Evolutionary conservation across 1,140 invertebrate genomes (phyloP), one percentile per base, ranked within the genome.

Genomic region (Bombyx mandarina): DNA sequence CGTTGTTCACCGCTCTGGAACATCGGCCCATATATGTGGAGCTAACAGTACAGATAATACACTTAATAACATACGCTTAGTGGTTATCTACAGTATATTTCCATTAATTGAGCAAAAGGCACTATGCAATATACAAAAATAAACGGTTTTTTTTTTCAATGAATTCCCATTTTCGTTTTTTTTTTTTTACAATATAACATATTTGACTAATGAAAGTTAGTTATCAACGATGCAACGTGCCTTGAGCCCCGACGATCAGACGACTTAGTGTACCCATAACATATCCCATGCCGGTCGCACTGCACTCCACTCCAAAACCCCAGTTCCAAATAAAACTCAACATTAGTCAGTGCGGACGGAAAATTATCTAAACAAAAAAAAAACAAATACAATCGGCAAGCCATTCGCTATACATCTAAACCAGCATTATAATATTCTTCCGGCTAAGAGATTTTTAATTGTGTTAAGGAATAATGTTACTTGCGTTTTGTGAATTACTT

Each of bases 41-140:
- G 26, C 26, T 35, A 35, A 35, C 12, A 35, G 2, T 35, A 35
- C 26, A 35, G 26, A 35, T 35, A 35, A 35, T 71, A 71, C 60
- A 54, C 66, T 71, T 65, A 69, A 35, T 35, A 35, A 35, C 26
- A 35, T 35, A 35, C 26, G 26, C 26, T 68, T 69, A 50, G 59
- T 68, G 69, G 57, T 50, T 68, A 69, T 54, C 56, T 61, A 61
- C 54, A 57, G 57, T 51, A 62, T 60, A 60, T 49, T 58, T 52
- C 43, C 43, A 43, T 50, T 67, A 67, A 73, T 73, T 78, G 73
- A 83, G 77, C 79, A 77, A 77, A 80, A 82, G 79, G 79, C 81
- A 82, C 81, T 79, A 75, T 77, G 77, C 74, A 79, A 71, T 75
- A 70, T 73, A 64, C 57, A 67, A 65, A 73, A 65, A 68, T 64